Conservation (phyloP, 2,113 vertebrate species). For the Ovis aries region ARS-UI_Ramb_v3.0 NC_056074.1:11193501-11194000, state of each 20-base stretch:
- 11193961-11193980: not conserved
- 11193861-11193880: not conserved
- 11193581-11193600: not conserved
- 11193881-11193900: not conserved
- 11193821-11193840: not conserved
- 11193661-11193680: not conserved
- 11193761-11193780: not conserved
- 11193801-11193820: not conserved
- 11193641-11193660: not conserved
- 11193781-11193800: not conserved
- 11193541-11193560: not conserved
- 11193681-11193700: not conserved
- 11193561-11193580: not conserved
- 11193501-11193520: slow-evolving; percentile 95
- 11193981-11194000: not conserved
- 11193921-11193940: not conserved
- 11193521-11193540: slow-evolving; percentile 88
- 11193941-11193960: not conserved
- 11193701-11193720: not conserved
- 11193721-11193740: not conserved
- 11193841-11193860: not conserved
- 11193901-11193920: not conserved
- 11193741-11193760: not conserved
- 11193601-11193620: not conserved
- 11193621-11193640: not conserved